Evolutionary conservation across 2,797 vertebrate species (phyloP).

Genomic region (Acanthurus lineatus): DNA sequence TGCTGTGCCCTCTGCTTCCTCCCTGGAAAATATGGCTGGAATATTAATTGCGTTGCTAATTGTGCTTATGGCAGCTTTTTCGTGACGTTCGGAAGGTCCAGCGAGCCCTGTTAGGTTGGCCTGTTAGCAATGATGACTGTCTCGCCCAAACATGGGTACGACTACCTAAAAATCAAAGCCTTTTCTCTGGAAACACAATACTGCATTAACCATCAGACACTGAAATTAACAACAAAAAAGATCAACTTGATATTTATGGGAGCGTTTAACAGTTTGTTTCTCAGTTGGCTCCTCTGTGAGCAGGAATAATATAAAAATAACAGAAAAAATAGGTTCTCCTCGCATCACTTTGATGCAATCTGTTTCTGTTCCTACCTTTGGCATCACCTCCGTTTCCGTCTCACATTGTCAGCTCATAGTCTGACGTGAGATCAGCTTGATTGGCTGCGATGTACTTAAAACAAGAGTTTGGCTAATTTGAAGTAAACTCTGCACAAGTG

Average conservation of each 20-base stretch:
- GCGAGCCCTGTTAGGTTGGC: slow-evolving; percentile 35
- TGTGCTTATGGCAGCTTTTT: slow-evolving; percentile 74
- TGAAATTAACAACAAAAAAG: slow-evolving; percentile 22
- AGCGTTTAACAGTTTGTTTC: slow-evolving; percentile 40
- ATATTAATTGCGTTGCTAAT: slow-evolving; percentile 82
- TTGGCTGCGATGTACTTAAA: slow-evolving; percentile 63
- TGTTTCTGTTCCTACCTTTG: slow-evolving; percentile 61
- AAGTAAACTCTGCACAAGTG: slow-evolving; percentile 80
- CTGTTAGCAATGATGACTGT: slow-evolving; percentile 46
- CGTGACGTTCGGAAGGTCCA: slow-evolving; percentile 44
- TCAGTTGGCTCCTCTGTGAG: slow-evolving; percentile 31
- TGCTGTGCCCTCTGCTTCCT: slow-evolving; percentile 80
- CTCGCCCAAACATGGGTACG: slow-evolving; percentile 3
- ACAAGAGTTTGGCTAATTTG: slow-evolving; percentile 79
- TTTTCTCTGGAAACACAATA: slow-evolving; percentile 22
- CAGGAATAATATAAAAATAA: slow-evolving; percentile 39
- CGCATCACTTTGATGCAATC: slow-evolving; percentile 52
- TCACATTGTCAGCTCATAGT: slow-evolving; percentile 51
- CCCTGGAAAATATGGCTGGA: slow-evolving; percentile 78
- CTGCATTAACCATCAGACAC: slow-evolving; percentile 30
- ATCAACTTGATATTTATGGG: slow-evolving; percentile 27
- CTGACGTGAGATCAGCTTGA: slow-evolving; percentile 64
- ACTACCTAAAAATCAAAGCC: slow-evolving; percentile 41
- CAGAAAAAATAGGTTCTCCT: slow-evolving; percentile 12
- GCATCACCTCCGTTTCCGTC: slow-evolving; percentile 46